These are phyloP conservation scores for Calameuta pallipes DNA, from an alignment of 2,888 invertebrate species.

Conservation along the genomic window DNA sequence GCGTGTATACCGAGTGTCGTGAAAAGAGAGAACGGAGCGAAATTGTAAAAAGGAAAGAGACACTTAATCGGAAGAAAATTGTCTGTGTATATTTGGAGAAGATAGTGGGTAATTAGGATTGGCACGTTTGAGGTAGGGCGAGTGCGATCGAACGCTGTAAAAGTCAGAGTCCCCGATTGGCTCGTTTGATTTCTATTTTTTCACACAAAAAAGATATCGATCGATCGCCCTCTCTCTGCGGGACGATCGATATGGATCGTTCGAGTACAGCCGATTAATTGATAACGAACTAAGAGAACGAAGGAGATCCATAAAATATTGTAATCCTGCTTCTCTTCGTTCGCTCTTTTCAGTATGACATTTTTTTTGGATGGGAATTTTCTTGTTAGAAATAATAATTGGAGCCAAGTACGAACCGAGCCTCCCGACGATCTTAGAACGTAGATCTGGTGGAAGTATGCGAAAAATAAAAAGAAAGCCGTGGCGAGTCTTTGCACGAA, in stretches of 20 bases:
- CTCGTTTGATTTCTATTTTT: background rate
- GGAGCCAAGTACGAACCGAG: background rate
- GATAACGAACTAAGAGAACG: no score
- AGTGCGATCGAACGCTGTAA: background rate
- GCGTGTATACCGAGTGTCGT: background rate
- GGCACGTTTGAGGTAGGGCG: background rate
- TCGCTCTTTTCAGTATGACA: background rate
- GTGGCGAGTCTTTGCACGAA: background rate
- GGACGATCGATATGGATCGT: background rate
- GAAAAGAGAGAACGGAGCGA: background rate
- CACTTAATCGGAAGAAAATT: background rate
- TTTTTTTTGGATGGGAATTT: background rate
- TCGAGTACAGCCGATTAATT: background rate
- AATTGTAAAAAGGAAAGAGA: background rate
- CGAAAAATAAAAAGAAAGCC: background rate
- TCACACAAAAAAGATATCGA: background rate
- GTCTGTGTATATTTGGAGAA: background rate
- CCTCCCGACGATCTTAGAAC: background rate
- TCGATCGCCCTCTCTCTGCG: background rate
- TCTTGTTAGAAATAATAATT: background rate
- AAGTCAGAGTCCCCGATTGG: background rate
- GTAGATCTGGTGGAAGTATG: background rate
- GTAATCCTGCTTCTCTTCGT: background rate
- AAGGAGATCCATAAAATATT: no score
- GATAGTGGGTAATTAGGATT: background rate